A percentile compares a stretch with the other conserved stretches of the same genome.
phyloP scores from a whole-genome alignment of 2,888 invertebrate species.

The Hylaea fasciaria region DNA sequence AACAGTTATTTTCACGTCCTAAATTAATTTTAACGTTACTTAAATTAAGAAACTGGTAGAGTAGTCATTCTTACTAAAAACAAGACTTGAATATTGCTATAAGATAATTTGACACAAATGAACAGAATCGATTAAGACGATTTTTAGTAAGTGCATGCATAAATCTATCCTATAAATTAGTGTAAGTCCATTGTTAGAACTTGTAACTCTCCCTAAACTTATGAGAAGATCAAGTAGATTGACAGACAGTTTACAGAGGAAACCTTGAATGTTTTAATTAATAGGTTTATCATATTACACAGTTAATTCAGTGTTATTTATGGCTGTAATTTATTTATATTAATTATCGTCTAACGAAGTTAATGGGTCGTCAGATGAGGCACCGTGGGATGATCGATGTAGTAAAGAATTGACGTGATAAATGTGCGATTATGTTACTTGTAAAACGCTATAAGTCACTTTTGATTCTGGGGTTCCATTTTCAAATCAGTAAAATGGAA shows the following conservation, averaged over 20 bases:
- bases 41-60: background rate
- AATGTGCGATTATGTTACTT: conserved; percentile 2
- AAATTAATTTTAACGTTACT: background rate
- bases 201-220: conserved; percentile 5
- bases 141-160: too few relatives aligned
- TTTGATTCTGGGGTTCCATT: too few relatives aligned
- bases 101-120: too few relatives aligned
- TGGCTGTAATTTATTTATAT: conserved; percentile 51
- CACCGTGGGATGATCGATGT: conserved; percentile 31
- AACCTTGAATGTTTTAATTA: conserved; percentile 51
- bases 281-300: conserved; percentile 67
- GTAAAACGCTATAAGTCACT: background rate
- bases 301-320: conserved; percentile 60
- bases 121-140: too few relatives aligned
- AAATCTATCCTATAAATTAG: background rate
- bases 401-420: conserved; percentile 8
- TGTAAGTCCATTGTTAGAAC: background rate
- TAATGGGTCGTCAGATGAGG: conserved; percentile 54
- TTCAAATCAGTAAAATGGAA: too few relatives aligned
- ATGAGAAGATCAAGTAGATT: conserved; percentile 13
- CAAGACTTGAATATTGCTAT: too few relatives aligned
- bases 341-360: conserved; percentile 56
- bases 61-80: too few relatives aligned
- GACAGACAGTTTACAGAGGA: conserved; percentile 9
- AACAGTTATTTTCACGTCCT: background rate